Evolutionary conservation across 2,888 invertebrate genomes (phyloP).

Genomic region (Scaptomyza flava): DNA sequence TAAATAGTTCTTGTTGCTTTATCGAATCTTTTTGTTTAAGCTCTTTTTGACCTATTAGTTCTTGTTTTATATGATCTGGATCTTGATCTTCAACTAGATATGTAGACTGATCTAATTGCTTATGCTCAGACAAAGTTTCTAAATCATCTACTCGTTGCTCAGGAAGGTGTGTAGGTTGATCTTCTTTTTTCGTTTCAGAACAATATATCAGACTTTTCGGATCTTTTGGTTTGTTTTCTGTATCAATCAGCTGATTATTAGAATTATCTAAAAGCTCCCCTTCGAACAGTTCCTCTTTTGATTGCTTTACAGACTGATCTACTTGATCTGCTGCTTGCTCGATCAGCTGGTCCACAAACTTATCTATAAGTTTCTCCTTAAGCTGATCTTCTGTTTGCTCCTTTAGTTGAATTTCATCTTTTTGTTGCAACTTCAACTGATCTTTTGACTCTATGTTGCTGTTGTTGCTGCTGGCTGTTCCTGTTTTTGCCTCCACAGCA

Average conservation of each 20-base stretch:
- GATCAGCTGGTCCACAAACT: conserved; percentile 3
- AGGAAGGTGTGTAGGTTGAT: no score
- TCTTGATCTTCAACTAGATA: no score
- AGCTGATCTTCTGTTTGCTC: background rate
- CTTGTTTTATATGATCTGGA: no score
- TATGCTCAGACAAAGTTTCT: no score
- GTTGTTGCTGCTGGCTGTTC: conserved; percentile 35
- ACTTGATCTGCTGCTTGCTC: conserved; percentile 1
- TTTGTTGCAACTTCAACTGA: background rate
- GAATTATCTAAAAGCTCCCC: background rate
- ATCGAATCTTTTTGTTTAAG: background rate
- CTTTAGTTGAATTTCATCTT: background rate
- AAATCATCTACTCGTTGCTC: no score
- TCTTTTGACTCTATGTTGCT: background rate
- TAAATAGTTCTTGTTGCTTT: background rate
- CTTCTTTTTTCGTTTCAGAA: background rate
- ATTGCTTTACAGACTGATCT: background rate
- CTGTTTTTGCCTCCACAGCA: conserved; percentile 35
- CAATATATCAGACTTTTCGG: background rate
- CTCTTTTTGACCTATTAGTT: no score
- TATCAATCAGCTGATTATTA: background rate
- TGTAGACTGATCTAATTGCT: no score
- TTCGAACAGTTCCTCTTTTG: background rate
- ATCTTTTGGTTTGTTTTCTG: background rate
- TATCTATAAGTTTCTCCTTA: background rate